These are phyloP conservation scores for Cyrtorhinus lividipennis DNA, from an alignment of 1,140 invertebrate genomes.

Conservation along the genomic window DNA sequence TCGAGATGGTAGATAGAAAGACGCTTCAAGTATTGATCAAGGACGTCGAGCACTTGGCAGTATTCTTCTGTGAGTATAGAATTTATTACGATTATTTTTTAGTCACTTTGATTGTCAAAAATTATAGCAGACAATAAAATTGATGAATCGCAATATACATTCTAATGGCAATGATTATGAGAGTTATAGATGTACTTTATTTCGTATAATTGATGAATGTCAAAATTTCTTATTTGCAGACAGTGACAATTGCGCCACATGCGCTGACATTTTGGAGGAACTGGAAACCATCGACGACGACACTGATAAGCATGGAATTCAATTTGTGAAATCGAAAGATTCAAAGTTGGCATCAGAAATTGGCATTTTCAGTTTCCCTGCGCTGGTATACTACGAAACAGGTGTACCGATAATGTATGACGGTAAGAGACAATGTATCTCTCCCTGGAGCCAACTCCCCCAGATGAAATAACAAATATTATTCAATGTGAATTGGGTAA, in stretches of 20 bases:
- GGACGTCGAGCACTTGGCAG: constrained; percentile 78
- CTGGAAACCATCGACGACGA: constrained; percentile 90
- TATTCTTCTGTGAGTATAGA: constrained; percentile 72
- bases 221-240: constrained; percentile 37
- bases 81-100: no score
- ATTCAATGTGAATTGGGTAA: no score
- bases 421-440: constrained; percentile 45
- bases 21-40: constrained; percentile 77
- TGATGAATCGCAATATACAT: no score
- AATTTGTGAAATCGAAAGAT: constrained; percentile 89
- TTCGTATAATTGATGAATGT: no score
- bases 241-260: constrained; percentile 68
- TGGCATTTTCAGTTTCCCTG: constrained; percentile 79
- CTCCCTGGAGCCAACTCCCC: neutral
- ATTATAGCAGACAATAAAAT: no score
- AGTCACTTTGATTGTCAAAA: no score
- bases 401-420: constrained; percentile 87
- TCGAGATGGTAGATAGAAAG: constrained; percentile 81
- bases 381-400: constrained; percentile 81
- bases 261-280: constrained; percentile 68
- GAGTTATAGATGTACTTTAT: no score
- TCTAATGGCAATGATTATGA: no score
- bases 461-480: no score
- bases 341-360: constrained; percentile 75
- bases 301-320: constrained; percentile 78